These are phyloP conservation scores for Paraescarpia echinospica DNA, from an alignment of 1,140 invertebrate species.

Conservation along the genomic window DNA sequence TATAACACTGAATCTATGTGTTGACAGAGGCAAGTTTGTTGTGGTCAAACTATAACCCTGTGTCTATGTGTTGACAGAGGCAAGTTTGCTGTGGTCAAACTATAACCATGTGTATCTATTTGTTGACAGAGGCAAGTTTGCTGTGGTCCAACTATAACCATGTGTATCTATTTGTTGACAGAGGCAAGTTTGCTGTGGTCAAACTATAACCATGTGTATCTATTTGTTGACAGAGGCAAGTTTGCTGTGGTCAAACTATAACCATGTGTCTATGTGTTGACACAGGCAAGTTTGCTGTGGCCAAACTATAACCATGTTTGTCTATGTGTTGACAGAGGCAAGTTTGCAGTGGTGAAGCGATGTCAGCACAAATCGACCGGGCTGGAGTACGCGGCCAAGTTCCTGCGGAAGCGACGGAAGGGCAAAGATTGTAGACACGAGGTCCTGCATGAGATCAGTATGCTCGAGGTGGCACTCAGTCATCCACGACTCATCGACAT, in stretches of 20 bases:
- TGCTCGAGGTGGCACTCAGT: constrained; percentile 77
- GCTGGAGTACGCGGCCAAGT: constrained; percentile 90
- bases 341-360: constrained; percentile 91
- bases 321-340: constrained; percentile 71
- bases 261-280: constrained; percentile 63
- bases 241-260: constrained; percentile 91
- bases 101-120: constrained; percentile 74
- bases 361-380: constrained; percentile 81
- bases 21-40: constrained; percentile 83
- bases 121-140: constrained; percentile 95
- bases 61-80: constrained; percentile 74
- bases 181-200: constrained; percentile 96
- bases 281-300: constrained; percentile 95
- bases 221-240: constrained; percentile 75
- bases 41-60: constrained; percentile 85
- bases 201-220: constrained; percentile 74
- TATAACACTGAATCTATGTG: constrained; percentile 71
- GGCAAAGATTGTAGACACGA: constrained; percentile 52
- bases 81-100: constrained; percentile 91
- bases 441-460: constrained; percentile 79
- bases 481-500: constrained; percentile 81
- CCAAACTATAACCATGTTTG: constrained; percentile 78
- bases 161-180: constrained; percentile 66
- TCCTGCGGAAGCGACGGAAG: constrained; percentile 81
- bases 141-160: constrained; percentile 83